phyloP scores from a whole-genome alignment of 2,797 vertebrate genomes.

The Spondyliosoma cantharus region DNA sequence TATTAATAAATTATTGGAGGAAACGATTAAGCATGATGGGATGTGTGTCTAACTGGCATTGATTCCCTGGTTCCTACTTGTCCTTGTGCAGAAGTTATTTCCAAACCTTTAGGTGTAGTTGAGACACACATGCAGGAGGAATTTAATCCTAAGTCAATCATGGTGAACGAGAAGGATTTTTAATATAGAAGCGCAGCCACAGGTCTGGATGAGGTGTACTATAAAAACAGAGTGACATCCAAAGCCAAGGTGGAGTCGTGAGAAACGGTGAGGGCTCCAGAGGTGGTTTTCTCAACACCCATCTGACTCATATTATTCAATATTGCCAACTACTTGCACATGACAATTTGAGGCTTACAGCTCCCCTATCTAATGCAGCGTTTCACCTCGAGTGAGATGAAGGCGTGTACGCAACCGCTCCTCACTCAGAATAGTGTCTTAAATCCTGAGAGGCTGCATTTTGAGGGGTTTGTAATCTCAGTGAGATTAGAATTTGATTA shows the following conservation, averaged over 20 bases:
- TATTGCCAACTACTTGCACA: slow-evolving; percentile 64
- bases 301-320: slow-evolving; percentile 80
- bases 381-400: slow-evolving; percentile 76
- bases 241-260: slow-evolving; percentile 79
- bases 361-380: slow-evolving; percentile 63
- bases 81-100: slow-evolving; percentile 45
- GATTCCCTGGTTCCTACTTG: slow-evolving; percentile 22
- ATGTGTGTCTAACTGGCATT: slow-evolving; percentile 24
- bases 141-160: slow-evolving; percentile 65
- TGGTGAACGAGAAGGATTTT: slow-evolving; percentile 61
- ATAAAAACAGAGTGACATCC: slow-evolving; percentile 75
- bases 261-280: slow-evolving; percentile 66
- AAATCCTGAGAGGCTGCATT: slow-evolving; percentile 52
- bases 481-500: slow-evolving; percentile 61
- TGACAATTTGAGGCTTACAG: slow-evolving; percentile 71
- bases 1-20: neutral
- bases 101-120: slow-evolving; percentile 57
- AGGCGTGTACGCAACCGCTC: slow-evolving; percentile 57
- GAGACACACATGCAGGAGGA: slow-evolving; percentile 52
- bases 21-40: slow-evolving; percentile 13
- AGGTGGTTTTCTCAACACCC: slow-evolving; percentile 80
- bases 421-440: slow-evolving; percentile 30
- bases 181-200: slow-evolving; percentile 74
- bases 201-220: slow-evolving; percentile 76
- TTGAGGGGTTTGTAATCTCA: slow-evolving; percentile 46